phyloP scores from a whole-genome alignment of 2,113 vertebrate species.

The Tilapia sparmanii region DNA sequence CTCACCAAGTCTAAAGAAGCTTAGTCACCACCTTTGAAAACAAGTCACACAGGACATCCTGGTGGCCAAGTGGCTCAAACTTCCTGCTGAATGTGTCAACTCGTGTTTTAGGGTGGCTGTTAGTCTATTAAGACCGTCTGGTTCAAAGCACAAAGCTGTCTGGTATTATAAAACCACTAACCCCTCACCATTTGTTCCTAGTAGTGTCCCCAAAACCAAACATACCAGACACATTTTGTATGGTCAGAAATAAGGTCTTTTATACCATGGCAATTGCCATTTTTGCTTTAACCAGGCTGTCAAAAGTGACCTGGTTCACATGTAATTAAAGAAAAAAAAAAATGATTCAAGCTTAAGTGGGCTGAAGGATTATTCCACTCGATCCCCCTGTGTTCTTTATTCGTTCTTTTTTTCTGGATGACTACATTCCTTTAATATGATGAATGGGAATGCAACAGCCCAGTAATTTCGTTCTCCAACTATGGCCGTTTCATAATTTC shows the following conservation, averaged over 20 bases:
- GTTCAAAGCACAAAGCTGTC: conserved; percentile 24
- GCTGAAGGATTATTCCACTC: conserved; percentile 35
- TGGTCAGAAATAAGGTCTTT: background rate
- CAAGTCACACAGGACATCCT: conserved; percentile 60
- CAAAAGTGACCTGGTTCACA: conserved; percentile 10
- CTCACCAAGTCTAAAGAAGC: conserved; percentile 16
- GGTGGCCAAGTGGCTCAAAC: conserved; percentile 56
- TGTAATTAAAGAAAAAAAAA: conserved; percentile 43
- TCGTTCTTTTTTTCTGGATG: conserved; percentile 48
- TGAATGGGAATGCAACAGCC: conserved; percentile 49
- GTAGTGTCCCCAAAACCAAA: conserved; percentile 16
- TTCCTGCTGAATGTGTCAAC: conserved; percentile 58
- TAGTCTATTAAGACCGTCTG: conserved; percentile 9
- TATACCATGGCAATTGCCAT: background rate
- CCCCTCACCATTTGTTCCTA: conserved; percentile 49
- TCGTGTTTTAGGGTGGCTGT: conserved; percentile 26
- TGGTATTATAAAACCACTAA: conserved; percentile 45
- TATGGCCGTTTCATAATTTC: conserved; percentile 30
- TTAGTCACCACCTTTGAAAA: conserved; percentile 47
- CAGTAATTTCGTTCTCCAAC: conserved; percentile 40
- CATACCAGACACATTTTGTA: conserved; percentile 2
- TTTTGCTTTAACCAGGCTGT: background rate
- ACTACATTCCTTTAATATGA: conserved; percentile 53
- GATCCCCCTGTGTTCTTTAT: conserved; percentile 32
- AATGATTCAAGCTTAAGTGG: conserved; percentile 4